A percentile compares a stretch with the other conserved stretches of the same genome.
Evolutionary conservation across 2,888 invertebrate genomes (phyloP).

Genomic region (Trachelus stipa): DNA sequence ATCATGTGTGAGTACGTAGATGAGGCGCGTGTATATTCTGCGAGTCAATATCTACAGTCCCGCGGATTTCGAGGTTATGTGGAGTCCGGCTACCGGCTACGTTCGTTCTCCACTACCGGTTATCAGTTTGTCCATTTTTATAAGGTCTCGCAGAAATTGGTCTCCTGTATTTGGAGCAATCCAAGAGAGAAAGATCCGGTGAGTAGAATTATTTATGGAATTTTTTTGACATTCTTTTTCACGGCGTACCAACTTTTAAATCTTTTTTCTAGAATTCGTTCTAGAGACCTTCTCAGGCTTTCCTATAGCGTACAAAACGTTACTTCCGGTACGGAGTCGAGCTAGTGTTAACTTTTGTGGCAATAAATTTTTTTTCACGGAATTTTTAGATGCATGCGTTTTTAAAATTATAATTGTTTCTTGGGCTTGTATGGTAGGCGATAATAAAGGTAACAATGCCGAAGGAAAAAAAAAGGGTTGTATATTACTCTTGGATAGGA

Average conservation of each 20-base stretch:
- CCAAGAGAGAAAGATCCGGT: not conserved
- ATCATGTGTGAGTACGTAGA: not conserved
- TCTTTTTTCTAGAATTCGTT: not conserved
- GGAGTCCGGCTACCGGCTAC: not conserved
- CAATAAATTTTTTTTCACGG: not conserved
- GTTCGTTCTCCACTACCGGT: not conserved
- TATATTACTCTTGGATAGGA: not conserved
- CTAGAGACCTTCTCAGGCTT: not conserved
- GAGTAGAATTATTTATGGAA: not conserved
- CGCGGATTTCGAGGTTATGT: slow-evolving; percentile 14
- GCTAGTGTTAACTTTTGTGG: not conserved
- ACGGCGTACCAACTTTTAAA: not conserved
- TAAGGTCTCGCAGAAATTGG: not conserved
- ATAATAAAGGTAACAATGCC: not conserved
- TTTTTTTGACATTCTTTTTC: not conserved
- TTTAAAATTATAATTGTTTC: not conserved
- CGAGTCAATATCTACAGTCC: slow-evolving; percentile 2
- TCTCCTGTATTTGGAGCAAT: not conserved
- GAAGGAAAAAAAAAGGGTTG: not conserved
- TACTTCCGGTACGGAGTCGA: not conserved
- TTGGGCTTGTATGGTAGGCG: not conserved
- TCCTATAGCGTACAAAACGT: not conserved
- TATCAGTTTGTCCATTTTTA: not conserved
- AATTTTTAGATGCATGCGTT: not conserved
- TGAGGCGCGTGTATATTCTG: slow-evolving; percentile 1